A percentile compares a stretch with the other conserved stretches of the same genome.
Conservation (phyloP, 2,888 invertebrate species). For the Allacma fusca region DNA sequence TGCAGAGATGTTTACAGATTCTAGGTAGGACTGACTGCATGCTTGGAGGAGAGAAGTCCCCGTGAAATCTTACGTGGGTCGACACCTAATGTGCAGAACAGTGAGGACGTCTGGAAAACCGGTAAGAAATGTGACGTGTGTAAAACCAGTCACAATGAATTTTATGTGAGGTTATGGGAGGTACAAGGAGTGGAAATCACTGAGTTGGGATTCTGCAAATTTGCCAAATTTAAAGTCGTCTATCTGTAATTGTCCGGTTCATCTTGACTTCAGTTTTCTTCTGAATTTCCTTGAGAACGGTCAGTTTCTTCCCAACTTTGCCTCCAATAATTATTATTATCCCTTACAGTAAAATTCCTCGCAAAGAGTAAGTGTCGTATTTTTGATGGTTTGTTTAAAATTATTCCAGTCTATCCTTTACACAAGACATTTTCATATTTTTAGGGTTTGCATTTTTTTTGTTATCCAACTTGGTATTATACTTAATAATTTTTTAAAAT, state of each 20-base stretch:
- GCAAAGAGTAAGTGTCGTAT: neutral
- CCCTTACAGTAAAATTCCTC: neutral
- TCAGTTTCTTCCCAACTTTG: constrained; percentile 9
- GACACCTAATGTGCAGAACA: neutral
- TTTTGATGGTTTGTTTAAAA: too few species aligned
- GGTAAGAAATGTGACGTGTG: constrained; percentile 14
- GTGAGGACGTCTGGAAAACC: constrained; percentile 27
- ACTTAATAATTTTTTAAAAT: too few species aligned
- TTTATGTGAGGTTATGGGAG: constrained; percentile 30
- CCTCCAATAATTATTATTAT: neutral
- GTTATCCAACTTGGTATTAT: too few species aligned
- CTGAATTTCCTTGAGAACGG: constrained; percentile 33
- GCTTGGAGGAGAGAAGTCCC: constrained; percentile 1
- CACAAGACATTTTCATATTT: too few species aligned
- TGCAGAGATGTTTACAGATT: neutral
- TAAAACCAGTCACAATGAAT: constrained; percentile 28
- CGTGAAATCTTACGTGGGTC: constrained; percentile 9
- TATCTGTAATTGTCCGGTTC: constrained; percentile 30
- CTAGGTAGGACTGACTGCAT: too few species aligned
- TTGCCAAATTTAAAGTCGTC: constrained; percentile 7
- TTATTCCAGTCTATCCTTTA: too few species aligned
- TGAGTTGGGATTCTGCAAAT: neutral
- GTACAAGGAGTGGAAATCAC: neutral
- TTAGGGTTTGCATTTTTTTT: too few species aligned
- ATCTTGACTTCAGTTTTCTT: constrained; percentile 19